Conservation (phyloP, 2,113 vertebrate genomes). For the Cepphus grylle region DNA sequence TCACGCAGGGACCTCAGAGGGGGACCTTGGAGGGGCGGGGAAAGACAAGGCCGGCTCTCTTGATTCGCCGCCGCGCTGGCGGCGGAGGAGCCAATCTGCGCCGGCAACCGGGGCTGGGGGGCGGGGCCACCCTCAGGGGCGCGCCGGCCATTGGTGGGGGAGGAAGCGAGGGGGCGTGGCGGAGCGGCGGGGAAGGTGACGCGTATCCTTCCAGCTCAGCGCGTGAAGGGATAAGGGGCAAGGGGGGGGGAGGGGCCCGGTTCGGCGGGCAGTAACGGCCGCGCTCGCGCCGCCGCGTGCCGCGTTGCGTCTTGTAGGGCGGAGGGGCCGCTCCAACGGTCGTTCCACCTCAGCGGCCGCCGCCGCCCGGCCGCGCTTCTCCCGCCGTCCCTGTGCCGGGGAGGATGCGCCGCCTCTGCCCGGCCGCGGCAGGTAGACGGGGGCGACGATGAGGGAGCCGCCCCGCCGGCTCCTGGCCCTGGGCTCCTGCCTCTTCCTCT, state of each 20-base stretch:
- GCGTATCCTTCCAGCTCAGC: constrained; percentile 62
- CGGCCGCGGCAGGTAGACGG: constrained; percentile 47
- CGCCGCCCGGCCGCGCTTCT: background rate
- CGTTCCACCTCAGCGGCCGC: background rate
- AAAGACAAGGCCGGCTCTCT: background rate
- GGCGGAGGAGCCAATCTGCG: background rate
- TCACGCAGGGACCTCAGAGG: background rate
- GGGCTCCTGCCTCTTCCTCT: constrained; percentile 69
- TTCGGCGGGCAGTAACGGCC: background rate
- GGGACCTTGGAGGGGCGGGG: background rate
- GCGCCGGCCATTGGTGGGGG: background rate
- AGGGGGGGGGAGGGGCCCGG: background rate
- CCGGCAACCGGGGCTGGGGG: accelerated
- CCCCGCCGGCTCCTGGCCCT: constrained; percentile 66
- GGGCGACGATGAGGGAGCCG: constrained; percentile 73
- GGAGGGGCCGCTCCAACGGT: background rate
- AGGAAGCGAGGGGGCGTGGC: background rate
- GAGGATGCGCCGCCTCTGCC: constrained; percentile 71
- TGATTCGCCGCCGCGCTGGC: background rate
- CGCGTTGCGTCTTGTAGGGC: background rate
- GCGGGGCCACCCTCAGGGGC: accelerated
- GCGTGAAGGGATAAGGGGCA: background rate
- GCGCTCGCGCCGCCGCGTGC: background rate
- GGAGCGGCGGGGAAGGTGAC: background rate
- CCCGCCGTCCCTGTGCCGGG: background rate